Percentiles rank a stretch among this genome's conserved stretches.
These are phyloP conservation scores for Odontothrips loti DNA, from an alignment of 2,888 invertebrate species.

Conservation along the genomic window DNA sequence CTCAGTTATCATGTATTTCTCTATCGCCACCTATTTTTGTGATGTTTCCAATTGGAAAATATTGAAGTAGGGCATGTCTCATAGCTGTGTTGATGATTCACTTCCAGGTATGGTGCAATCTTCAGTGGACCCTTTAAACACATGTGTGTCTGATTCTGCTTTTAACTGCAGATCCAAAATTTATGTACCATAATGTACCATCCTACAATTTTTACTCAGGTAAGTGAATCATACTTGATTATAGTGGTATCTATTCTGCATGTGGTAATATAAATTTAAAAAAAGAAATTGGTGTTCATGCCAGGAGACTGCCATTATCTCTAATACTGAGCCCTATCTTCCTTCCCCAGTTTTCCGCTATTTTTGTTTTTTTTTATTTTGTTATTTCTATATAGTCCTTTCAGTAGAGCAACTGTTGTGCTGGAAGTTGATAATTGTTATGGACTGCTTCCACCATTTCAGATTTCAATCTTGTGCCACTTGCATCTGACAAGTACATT, in stretches of 20 bases:
- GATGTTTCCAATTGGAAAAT: too few relatives aligned
- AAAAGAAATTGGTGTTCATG: not conserved
- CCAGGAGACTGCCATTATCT: not conserved
- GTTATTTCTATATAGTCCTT: not conserved
- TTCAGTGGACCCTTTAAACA: not conserved
- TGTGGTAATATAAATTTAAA: not conserved
- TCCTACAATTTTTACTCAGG: not conserved
- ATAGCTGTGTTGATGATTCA: conserved; percentile 7
- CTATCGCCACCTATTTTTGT: too few relatives aligned
- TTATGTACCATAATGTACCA: not conserved
- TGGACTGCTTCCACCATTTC: not conserved
- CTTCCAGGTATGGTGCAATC: conserved; percentile 24
- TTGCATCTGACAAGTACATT: not conserved
- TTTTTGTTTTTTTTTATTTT: not conserved
- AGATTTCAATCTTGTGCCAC: not conserved
- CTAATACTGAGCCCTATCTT: too few relatives aligned
- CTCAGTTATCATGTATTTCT: not conserved
- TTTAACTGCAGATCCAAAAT: not conserved
- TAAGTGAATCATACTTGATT: not conserved
- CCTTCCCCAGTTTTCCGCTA: too few relatives aligned
- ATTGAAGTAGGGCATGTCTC: not conserved
- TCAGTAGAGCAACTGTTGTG: not conserved
- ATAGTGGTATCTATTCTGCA: not conserved
- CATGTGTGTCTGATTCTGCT: not conserved
- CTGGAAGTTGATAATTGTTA: not conserved